Conservation (phyloP, 2,888 invertebrate species). For the Microplitis deprimator region DNA sequence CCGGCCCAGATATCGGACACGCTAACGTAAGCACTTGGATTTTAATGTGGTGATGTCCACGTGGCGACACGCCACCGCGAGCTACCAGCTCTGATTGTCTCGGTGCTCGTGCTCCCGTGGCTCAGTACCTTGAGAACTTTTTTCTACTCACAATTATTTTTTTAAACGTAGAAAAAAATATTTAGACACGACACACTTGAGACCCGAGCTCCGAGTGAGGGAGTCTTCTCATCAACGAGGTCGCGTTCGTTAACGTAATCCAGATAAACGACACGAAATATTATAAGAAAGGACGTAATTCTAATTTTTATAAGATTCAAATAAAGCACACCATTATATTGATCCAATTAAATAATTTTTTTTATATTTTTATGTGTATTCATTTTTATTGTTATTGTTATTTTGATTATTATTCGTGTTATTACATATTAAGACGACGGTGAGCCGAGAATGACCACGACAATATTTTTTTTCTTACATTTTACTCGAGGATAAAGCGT, state of each 20-base stretch:
- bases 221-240: conserved; percentile 40
- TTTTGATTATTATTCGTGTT: background rate
- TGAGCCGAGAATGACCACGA: conserved; percentile 8
- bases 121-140: conserved; percentile 54
- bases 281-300: background rate
- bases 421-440: background rate
- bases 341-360: conserved; percentile 30
- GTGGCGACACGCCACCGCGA: conserved; percentile 33
- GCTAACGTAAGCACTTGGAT: conserved; percentile 56
- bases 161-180: background rate
- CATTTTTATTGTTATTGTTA: background rate
- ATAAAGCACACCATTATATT: conserved; percentile 19
- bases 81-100: conserved; percentile 60
- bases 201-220: background rate
- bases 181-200: background rate
- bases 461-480: conserved; percentile 13
- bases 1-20: conserved; percentile 69
- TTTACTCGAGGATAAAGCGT: conserved; percentile 2
- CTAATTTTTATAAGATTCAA: background rate
- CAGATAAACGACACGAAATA: conserved; percentile 43
- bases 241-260: conserved; percentile 31
- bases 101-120: conserved; percentile 42
- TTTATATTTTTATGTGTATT: background rate
- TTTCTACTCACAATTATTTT: conserved; percentile 32
- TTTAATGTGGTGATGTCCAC: conserved; percentile 36